Evolutionary conservation across 2,113 vertebrate species (phyloP).

Genomic region (Mormyrus iriodes): DNA sequence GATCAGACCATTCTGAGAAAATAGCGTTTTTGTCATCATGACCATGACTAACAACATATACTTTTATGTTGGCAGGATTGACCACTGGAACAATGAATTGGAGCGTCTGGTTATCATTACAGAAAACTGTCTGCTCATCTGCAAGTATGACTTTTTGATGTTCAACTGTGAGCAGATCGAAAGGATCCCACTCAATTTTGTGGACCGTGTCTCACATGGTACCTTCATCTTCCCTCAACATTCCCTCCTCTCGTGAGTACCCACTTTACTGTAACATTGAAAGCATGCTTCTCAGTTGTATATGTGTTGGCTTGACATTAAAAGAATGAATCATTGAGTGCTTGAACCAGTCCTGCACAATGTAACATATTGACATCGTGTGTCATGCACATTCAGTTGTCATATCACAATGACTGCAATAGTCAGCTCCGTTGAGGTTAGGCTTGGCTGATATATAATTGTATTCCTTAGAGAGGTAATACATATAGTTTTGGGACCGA

Average conservation of each 20-base stretch:
- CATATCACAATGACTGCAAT: background rate
- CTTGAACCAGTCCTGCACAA: background rate
- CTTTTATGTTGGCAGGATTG: conserved; percentile 49
- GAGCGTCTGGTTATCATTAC: conserved; percentile 65
- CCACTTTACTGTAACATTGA: background rate
- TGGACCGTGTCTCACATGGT: conserved; percentile 60
- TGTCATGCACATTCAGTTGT: background rate
- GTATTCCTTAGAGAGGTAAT: background rate
- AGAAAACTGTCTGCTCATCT: conserved; percentile 61
- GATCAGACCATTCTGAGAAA: background rate
- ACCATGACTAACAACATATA: background rate
- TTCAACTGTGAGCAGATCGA: conserved; percentile 63
- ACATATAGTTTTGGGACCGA: background rate
- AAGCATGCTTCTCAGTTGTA: background rate
- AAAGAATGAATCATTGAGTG: background rate
- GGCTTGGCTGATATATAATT: background rate
- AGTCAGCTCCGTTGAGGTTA: background rate
- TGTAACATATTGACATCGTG: background rate
- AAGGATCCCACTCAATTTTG: conserved; percentile 51
- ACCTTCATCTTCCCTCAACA: conserved; percentile 61
- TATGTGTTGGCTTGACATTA: background rate
- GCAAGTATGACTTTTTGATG: conserved; percentile 75
- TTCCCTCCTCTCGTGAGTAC: conserved; percentile 68
- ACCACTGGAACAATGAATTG: conserved; percentile 80
- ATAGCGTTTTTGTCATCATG: background rate